Evolutionary conservation across 53 echinoderm and acorn worm species (phyloP).

Genomic region (Echinometra lucunter): DNA sequence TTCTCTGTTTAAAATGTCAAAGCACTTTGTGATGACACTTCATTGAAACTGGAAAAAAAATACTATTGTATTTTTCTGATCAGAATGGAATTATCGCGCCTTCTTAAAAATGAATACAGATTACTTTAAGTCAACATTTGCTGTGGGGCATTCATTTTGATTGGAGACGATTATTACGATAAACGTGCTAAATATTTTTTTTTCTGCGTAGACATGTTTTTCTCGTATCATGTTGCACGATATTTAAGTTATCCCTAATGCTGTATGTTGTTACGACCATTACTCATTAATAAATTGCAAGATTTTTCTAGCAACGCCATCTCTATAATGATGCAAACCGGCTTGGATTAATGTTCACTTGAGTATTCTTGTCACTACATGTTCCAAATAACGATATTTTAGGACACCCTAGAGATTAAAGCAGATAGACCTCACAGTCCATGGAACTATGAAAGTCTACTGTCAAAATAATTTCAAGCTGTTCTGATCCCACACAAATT

Average conservation of each 20-base stretch:
- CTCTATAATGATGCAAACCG: background rate
- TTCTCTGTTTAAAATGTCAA: conserved; percentile 13
- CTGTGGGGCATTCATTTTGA: background rate
- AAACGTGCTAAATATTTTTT: background rate
- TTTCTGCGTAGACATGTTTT: background rate
- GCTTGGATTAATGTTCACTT: background rate
- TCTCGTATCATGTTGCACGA: background rate
- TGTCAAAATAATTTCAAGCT: background rate
- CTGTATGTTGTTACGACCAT: background rate
- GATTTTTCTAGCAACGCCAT: background rate
- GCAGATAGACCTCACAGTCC: background rate
- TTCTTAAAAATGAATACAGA: too few species aligned
- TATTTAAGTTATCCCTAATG: background rate
- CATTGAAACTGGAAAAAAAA: background rate
- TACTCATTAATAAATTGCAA: background rate
- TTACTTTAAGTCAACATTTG: background rate
- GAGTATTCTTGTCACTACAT: background rate
- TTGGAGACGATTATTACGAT: background rate
- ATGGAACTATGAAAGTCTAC: background rate
- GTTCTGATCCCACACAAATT: background rate
- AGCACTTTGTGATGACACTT: conserved; percentile 4
- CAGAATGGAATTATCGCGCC: too few species aligned
- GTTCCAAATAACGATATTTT: background rate
- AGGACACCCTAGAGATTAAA: background rate
- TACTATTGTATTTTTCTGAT: background rate